Conservation (phyloP, 2,888 invertebrate species). For the Polia nebulosa region DNA sequence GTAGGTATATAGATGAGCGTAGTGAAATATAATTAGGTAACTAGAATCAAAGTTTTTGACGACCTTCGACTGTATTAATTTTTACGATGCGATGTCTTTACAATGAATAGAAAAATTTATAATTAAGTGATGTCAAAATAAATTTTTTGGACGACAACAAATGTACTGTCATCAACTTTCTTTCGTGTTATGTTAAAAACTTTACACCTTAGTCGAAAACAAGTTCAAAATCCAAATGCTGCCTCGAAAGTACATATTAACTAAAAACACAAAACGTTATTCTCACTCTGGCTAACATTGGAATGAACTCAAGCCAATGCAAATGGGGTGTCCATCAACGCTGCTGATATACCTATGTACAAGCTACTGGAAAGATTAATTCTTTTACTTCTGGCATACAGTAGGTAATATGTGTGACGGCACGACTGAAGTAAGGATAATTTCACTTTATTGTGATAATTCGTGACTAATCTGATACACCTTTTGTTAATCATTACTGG, state of each 20-base stretch:
- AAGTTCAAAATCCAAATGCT: not conserved
- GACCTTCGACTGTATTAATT: not conserved
- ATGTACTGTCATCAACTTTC: too few species aligned
- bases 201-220: not conserved
- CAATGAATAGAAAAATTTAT: too few species aligned
- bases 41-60: too few species aligned
- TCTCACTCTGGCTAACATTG: not conserved
- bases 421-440: constrained; percentile 17
- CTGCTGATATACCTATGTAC: constrained; percentile 5
- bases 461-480: constrained; percentile 3
- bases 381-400: not conserved
- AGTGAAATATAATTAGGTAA: too few species aligned
- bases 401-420: not conserved
- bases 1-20: too few species aligned
- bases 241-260: not conserved
- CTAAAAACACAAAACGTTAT: not conserved
- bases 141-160: too few species aligned
- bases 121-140: too few species aligned
- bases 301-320: not conserved
- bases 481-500: not conserved
- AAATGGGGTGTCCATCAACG: not conserved
- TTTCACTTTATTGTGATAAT: not conserved
- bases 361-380: not conserved
- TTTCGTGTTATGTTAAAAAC: not conserved
- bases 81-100: too few species aligned